phyloP scores from a whole-genome alignment of 2,888 invertebrate genomes.

The Zele albiditarsus region DNA sequence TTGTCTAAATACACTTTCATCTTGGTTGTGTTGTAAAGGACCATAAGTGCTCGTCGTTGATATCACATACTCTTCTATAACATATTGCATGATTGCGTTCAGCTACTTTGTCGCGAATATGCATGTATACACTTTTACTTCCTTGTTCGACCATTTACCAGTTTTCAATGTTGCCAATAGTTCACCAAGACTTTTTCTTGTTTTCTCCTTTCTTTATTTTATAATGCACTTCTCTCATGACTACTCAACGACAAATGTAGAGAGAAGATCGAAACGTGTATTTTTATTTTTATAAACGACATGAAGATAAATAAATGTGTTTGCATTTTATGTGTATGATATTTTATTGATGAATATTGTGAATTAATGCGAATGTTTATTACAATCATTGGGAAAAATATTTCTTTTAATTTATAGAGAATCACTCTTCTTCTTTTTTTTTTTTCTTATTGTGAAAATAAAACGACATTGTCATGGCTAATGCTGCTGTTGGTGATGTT shows the following conservation, averaged over 20 bases:
- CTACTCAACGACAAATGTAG: constrained; percentile 26
- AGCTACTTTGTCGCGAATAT: constrained; percentile 36
- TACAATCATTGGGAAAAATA: neutral
- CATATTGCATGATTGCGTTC: constrained; percentile 31
- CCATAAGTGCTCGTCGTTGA: constrained; percentile 61
- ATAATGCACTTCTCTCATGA: neutral
- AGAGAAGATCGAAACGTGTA: constrained; percentile 30
- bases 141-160: constrained; percentile 14
- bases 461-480: neutral
- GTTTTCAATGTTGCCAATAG: constrained; percentile 6
- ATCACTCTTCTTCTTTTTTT: neutral
- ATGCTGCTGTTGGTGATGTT: neutral
- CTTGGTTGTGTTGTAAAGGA: neutral
- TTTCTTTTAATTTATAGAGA: neutral
- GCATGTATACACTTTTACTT: constrained; percentile 26
- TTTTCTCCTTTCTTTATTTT: constrained; percentile 11
- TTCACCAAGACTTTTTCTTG: neutral
- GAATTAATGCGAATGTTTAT: neutral
- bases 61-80: constrained; percentile 52
- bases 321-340: neutral
- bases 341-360: neutral
- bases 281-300: neutral
- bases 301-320: neutral
- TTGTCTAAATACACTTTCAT: constrained; percentile 61
- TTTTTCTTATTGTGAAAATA: neutral